A percentile compares a stretch with the other conserved stretches of the same genome.
These are phyloP conservation scores for Xerus inauris DNA, from an alignment of 2,113 vertebrate species.

Conservation along the genomic window DNA sequence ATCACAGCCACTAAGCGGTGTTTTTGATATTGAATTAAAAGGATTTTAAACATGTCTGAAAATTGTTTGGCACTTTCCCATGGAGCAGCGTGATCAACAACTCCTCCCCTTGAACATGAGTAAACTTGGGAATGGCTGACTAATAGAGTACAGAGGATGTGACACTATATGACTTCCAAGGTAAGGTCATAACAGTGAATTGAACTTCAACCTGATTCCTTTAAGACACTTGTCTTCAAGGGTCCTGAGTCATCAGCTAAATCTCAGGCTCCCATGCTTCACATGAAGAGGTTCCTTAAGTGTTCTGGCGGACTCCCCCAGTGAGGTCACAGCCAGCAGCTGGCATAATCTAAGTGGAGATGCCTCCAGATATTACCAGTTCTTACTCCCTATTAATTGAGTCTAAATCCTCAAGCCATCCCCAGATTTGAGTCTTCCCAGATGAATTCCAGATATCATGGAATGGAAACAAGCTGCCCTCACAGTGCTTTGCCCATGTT, in stretches of 20 bases:
- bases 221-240: constrained; percentile 18
- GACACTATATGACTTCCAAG: background rate
- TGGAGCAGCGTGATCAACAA: background rate
- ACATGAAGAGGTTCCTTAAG: background rate
- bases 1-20: background rate
- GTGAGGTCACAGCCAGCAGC: background rate
- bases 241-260: background rate
- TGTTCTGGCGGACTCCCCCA: background rate
- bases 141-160: background rate
- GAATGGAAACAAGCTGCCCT: background rate
- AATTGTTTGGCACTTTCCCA: background rate
- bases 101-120: background rate
- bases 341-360: background rate
- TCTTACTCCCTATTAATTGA: background rate
- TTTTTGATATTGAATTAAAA: background rate
- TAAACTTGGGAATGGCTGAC: background rate
- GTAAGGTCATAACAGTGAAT: background rate
- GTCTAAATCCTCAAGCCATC: background rate
- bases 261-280: background rate
- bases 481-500: background rate
- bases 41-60: background rate
- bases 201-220: background rate
- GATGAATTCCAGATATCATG: background rate
- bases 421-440: background rate
- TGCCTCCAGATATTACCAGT: background rate